Evolutionary conservation across 2,113 vertebrate genomes (phyloP), one percentile per base, ranked within the genome.

Genomic region (Euleptes europaea): DNA sequence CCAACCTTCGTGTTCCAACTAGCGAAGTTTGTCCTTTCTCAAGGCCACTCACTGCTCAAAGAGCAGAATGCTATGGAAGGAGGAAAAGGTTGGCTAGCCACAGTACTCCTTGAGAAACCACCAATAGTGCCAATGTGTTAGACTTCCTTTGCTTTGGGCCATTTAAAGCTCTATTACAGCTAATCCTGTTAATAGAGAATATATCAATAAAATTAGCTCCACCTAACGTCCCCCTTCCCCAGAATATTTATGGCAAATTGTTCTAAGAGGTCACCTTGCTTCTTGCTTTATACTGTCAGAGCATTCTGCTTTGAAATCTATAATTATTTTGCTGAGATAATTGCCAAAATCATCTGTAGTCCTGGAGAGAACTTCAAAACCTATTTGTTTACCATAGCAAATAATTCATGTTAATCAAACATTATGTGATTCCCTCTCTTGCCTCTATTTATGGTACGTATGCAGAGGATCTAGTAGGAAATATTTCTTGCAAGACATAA

Each of bases 311-410:
- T 86, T 92, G 85, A 94, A 93, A 94, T 88, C 84, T 75, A 11
- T 87, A 91, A 94, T 95, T 94, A 94, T 82, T 88, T 90, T 86
- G 4, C 76, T 1, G 15, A 90, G 88, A 94, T 95, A 95, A 95
- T 94, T 94, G 92, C 88, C 88, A 91, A 90, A 94, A 93, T 91
- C 78, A 84, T 89, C 85, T 87, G 65, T 88, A 92, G 82, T 92
- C 87, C 89, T 92, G 87, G 88, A 92, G 90, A 91, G 86, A 93
- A 92, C 92, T 86, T 92, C 90, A 92, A 88, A 93, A 85, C 87
- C 87, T 76, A 26, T 89, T 93, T 93, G 89, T 95, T 94, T 94
- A 91, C 80, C 83, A 90, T 91, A 93, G 92, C 88, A 93, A 91
- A 87, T 87, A 76, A 92, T 94, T 91, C 88, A 87, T 72, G 51